Percentiles rank a stretch among this genome's conserved stretches.
phyloP scores from a whole-genome alignment of 1,140 invertebrate genomes.

The Diabrotica virgifera region DNA sequence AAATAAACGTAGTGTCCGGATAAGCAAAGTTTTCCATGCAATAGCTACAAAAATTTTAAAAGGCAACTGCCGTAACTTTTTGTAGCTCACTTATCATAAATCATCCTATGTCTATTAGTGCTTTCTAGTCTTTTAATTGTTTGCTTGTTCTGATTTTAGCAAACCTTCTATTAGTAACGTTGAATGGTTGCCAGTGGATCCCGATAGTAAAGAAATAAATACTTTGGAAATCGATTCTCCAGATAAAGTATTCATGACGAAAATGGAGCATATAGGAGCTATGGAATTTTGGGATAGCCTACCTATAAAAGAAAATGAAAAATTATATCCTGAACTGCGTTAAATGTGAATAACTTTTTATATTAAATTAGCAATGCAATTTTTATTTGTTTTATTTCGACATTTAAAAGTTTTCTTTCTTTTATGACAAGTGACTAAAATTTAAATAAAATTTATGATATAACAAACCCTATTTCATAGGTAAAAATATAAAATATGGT shows the following conservation, averaged over 20 bases:
- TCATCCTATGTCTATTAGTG: too few relatives aligned
- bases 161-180: conserved; percentile 17
- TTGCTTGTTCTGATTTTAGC: conserved; percentile 9
- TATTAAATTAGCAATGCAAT: background rate
- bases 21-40: too few relatives aligned
- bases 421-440: too few relatives aligned
- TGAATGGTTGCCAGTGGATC: conserved; percentile 24
- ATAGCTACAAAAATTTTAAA: too few relatives aligned
- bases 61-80: too few relatives aligned
- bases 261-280: conserved; percentile 12
- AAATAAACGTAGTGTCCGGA: too few relatives aligned
- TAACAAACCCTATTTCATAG: too few relatives aligned
- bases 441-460: too few relatives aligned
- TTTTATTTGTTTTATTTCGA: too few relatives aligned
- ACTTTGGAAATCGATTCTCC: conserved; percentile 15
- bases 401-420: too few relatives aligned
- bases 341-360: background rate
- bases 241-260: conserved; percentile 22
- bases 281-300: conserved; percentile 28
- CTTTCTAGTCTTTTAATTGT: background rate
- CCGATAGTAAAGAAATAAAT: conserved; percentile 15
- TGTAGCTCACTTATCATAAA: too few relatives aligned
- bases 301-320: conserved; percentile 26
- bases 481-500: too few relatives aligned
- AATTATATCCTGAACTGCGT: background rate